Evolutionary conservation across 2,797 vertebrate species (phyloP).

Genomic region (Pachyuromys duprasi): DNA sequence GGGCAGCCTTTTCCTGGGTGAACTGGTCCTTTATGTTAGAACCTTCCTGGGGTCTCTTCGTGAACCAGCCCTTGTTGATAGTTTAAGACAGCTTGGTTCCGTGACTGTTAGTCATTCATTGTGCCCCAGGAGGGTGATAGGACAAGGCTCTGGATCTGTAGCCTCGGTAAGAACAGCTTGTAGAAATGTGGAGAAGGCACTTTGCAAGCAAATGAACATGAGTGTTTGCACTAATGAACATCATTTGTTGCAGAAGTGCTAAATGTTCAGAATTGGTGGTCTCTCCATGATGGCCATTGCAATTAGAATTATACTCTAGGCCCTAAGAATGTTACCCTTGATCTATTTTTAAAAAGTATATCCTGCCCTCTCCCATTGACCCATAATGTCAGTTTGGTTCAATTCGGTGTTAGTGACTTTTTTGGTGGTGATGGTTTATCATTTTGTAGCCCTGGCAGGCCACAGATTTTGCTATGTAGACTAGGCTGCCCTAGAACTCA

Average conservation of each 20-base stretch:
- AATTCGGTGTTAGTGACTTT: too few relatives aligned
- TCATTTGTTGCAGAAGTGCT: neutral
- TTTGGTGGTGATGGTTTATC: neutral
- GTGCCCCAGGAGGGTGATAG: slow-evolving; percentile 45
- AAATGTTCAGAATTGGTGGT: neutral
- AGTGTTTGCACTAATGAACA: slow-evolving; percentile 20
- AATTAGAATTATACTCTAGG: slow-evolving; percentile 2
- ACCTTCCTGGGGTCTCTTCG: neutral
- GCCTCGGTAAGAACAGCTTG: slow-evolving; percentile 3
- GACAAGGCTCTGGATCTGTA: slow-evolving; percentile 9
- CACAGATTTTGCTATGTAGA: neutral
- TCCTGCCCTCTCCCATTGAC: neutral
- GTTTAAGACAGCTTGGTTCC: slow-evolving; percentile 41
- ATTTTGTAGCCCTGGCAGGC: neutral
- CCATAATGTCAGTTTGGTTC: neutral
- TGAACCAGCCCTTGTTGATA: slow-evolving; percentile 50
- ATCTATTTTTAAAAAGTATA: neutral
- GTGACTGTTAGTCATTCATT: slow-evolving; percentile 1
- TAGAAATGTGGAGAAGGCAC: slow-evolving; percentile 2
- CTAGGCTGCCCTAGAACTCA: neutral
- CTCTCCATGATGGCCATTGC: neutral
- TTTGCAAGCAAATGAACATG: slow-evolving; percentile 51
- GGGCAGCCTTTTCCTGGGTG: neutral
- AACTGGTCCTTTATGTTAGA: slow-evolving; percentile 35
- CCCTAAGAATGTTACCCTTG: neutral